Evolutionary conservation across 2,797 vertebrate genomes (phyloP).

Genomic region (Xiphophorus birchmanni): DNA sequence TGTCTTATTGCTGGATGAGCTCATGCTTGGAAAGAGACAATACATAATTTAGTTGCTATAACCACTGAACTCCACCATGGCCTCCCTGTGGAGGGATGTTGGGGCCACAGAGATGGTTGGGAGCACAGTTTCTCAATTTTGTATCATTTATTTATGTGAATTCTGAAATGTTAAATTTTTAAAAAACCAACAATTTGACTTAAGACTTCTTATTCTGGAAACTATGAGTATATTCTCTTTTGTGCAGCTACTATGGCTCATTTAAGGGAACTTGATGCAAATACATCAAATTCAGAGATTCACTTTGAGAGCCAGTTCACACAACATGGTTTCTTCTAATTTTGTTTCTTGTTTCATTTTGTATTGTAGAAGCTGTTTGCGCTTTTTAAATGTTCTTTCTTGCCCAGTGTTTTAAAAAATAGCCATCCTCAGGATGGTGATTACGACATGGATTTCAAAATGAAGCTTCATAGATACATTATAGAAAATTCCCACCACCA

Average conservation of each 20-base stretch:
- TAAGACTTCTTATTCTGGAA: slow-evolving; percentile 1
- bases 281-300: neutral
- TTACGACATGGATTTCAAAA: neutral
- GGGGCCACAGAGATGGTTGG: neutral
- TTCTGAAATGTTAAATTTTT: slow-evolving; percentile 33
- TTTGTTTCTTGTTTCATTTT: neutral
- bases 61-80: slow-evolving; percentile 19
- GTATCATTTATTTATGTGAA: slow-evolving; percentile 49
- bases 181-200: neutral
- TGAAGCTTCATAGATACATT: neutral
- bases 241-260: neutral
- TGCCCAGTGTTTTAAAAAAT: neutral
- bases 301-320: neutral
- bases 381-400: neutral
- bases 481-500: neutral
- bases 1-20: slow-evolving; percentile 28
- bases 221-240: neutral
- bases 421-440: neutral
- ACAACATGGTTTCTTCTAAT: neutral
- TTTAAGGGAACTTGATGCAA: neutral
- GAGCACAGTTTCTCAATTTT: slow-evolving; percentile 22
- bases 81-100: neutral
- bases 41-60: slow-evolving; percentile 53
- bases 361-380: too few relatives aligned
- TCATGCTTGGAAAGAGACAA: slow-evolving; percentile 37